These are phyloP conservation scores for Mus minutoides DNA, from an alignment of 2,797 vertebrate genomes.

Conservation along the genomic window DNA sequence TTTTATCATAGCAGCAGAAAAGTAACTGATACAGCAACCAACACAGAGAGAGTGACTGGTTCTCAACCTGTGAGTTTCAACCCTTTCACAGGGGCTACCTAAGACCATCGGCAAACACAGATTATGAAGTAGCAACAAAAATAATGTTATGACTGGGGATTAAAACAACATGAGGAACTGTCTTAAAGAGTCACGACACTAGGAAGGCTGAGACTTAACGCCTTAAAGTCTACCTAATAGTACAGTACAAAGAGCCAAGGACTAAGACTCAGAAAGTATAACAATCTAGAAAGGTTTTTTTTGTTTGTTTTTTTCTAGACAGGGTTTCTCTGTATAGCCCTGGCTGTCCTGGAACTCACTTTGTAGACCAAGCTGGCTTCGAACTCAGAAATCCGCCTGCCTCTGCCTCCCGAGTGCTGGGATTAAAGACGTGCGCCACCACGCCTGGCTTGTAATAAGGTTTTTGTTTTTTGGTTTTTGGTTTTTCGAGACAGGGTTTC, in stretches of 20 bases:
- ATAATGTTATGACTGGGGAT: neutral
- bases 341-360: too few species aligned
- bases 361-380: too few species aligned
- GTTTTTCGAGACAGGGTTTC: too few species aligned
- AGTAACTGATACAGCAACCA: neutral
- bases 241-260: neutral
- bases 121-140: neutral
- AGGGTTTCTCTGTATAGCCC: too few species aligned
- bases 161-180: neutral
- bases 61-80: neutral
- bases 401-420: too few species aligned
- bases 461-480: too few species aligned
- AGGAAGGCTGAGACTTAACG: neutral
- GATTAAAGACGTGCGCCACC: too few species aligned
- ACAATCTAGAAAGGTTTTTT: neutral
- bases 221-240: neutral
- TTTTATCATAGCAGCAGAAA: neutral
- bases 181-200: neutral
- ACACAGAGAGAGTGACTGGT: neutral
- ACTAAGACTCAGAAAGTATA: neutral
- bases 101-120: neutral
- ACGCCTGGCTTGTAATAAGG: too few species aligned
- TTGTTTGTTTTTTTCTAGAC: too few species aligned
- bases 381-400: too few species aligned
- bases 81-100: neutral